Percentiles rank a stretch among this genome's conserved stretches.
phyloP scores from a whole-genome alignment of 2,113 vertebrate species.

The Cromileptes altivelis region DNA sequence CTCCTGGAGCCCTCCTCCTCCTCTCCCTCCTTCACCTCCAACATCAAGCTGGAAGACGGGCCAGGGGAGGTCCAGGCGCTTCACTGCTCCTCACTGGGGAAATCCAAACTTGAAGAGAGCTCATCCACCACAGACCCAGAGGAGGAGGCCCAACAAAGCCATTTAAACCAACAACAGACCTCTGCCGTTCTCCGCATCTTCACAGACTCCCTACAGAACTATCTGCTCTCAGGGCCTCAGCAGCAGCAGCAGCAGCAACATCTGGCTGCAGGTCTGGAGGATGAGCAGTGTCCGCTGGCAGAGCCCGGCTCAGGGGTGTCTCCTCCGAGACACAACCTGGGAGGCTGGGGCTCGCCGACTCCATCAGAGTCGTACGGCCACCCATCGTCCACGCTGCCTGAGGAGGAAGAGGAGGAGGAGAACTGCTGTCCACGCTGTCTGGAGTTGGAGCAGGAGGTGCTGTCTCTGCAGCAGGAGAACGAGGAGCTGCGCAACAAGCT shows the following conservation, averaged over 20 bases:
- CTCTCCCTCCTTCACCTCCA: slow-evolving; percentile 87
- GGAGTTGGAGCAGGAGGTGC: slow-evolving; percentile 97
- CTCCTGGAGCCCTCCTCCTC: slow-evolving; percentile 91
- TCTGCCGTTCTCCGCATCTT: slow-evolving; percentile 95
- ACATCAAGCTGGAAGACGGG: slow-evolving; percentile 92
- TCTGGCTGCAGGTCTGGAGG: slow-evolving; percentile 81
- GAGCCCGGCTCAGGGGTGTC: slow-evolving; percentile 90
- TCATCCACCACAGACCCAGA: slow-evolving; percentile 89
- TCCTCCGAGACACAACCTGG: slow-evolving; percentile 90
- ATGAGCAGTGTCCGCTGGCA: slow-evolving; percentile 86
- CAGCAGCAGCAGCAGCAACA: slow-evolving; percentile 29
- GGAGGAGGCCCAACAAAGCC: slow-evolving; percentile 90
- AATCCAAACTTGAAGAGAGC: slow-evolving; percentile 86
- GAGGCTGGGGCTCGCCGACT: slow-evolving; percentile 96
- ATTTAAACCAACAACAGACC: slow-evolving; percentile 94
- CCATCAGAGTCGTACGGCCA: slow-evolving; percentile 97
- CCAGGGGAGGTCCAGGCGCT: slow-evolving; percentile 82
- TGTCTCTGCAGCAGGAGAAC: slow-evolving; percentile 98
- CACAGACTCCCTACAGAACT: slow-evolving; percentile 97
- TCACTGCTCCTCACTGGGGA: slow-evolving; percentile 74
- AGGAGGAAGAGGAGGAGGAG: slow-evolving; percentile 94
- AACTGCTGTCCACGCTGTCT: slow-evolving; percentile 95
- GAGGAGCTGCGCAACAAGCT: slow-evolving; percentile 96
- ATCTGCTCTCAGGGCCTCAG: slow-evolving; percentile 90
- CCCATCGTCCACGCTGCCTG: slow-evolving; percentile 95